These are phyloP conservation scores for Aspidoscelis tigris DNA, from an alignment of 2,113 vertebrate genomes.

Conservation along the genomic window DNA sequence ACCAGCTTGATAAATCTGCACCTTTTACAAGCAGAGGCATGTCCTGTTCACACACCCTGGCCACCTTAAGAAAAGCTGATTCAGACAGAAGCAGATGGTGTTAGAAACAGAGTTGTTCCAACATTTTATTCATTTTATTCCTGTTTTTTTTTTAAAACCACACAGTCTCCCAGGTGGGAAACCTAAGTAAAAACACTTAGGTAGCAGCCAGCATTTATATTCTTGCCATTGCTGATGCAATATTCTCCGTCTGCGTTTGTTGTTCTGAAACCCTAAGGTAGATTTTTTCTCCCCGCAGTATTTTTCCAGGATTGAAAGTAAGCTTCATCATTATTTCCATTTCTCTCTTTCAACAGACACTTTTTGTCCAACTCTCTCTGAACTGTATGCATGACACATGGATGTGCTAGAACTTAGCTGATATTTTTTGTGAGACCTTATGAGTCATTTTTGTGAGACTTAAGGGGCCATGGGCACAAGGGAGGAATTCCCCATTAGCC, in stretches of 20 bases:
- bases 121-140: not conserved
- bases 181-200: not conserved
- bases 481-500: too few relatives aligned
- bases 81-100: not conserved
- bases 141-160: not conserved
- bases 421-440: not conserved
- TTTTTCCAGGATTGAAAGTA: constrained; percentile 60
- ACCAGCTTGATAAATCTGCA: constrained; percentile 23
- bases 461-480: too few relatives aligned
- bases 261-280: constrained; percentile 39
- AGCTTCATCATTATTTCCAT: constrained; percentile 21
- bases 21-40: not conserved
- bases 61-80: not conserved
- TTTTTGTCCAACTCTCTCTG: constrained; percentile 4
- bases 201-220: not conserved
- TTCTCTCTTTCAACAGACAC: not conserved
- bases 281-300: constrained; percentile 23
- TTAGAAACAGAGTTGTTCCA: constrained; percentile 11
- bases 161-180: constrained; percentile 8
- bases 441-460: not conserved
- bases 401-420: not conserved
- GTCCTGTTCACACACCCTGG: not conserved
- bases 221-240: constrained; percentile 48
- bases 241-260: constrained; percentile 15
- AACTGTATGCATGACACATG: not conserved